These are phyloP conservation scores for Agapostemon virescens DNA, from an alignment of 2,888 invertebrate genomes.

Conservation along the genomic window DNA sequence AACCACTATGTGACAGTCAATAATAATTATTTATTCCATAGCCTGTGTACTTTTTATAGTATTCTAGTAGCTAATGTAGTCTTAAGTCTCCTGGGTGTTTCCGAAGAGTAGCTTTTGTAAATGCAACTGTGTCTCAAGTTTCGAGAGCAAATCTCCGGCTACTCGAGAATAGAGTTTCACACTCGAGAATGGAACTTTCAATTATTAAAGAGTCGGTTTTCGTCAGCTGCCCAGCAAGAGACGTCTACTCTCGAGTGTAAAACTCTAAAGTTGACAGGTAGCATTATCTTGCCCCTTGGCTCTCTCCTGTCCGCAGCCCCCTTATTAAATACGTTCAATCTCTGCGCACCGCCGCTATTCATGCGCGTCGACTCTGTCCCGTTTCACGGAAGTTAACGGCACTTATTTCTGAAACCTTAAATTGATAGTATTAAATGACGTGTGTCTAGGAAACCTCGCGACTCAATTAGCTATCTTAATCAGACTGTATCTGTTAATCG, in stretches of 20 bases:
- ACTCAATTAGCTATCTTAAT: neutral
- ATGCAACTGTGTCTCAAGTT: neutral
- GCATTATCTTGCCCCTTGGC: neutral
- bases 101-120: neutral
- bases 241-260: neutral
- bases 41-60: too few species aligned
- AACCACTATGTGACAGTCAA: too few species aligned
- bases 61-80: neutral
- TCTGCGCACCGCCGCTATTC: constrained; percentile 13
- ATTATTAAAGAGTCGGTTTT: neutral
- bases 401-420: neutral
- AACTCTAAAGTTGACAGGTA: constrained; percentile 9
- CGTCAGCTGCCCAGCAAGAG: neutral
- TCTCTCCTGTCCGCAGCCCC: neutral
- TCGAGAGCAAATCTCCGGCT: neutral
- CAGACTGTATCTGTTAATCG: neutral
- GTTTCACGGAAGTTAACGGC: constrained; percentile 2
- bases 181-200: neutral
- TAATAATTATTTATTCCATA: too few species aligned
- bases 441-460: neutral
- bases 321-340: constrained; percentile 18
- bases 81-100: too few species aligned
- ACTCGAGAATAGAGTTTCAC: neutral
- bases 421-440: constrained; percentile 2
- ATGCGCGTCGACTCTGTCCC: constrained; percentile 19